Evolutionary conservation across 2,113 vertebrate species (phyloP), one percentile per base, ranked within the genome.

Genomic region (Patagioenas fasciata): DNA sequence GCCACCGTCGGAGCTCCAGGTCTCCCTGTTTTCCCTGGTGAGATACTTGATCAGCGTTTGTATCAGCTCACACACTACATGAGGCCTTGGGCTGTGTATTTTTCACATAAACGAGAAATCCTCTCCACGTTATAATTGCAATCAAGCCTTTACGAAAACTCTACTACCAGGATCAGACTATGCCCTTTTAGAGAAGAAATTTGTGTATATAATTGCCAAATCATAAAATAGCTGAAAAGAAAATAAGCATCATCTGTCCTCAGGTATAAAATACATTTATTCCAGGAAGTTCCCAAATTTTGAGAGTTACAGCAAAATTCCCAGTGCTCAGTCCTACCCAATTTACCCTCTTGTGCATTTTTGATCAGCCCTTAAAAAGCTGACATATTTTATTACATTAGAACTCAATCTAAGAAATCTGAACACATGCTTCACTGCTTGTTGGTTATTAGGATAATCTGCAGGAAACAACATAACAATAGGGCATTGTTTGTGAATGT

Each of bases 381-480:
- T 81, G 69, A 26, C 31, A 53, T 10, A 7, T 51, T 72, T 93
- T 77, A 50, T 58, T 67, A 62, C n/a, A 11, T 54, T 48, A 80
- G 67, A 91, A 93, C 58, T 71, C 80, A 48, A 12, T 38, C 67
- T 90, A 70, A 74, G 67, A 95, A 96, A 93, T 47, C 62, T 44
- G 75, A 96, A 85, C 71, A 64, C 29, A 2, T 44, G 82, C 83
- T 81, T 93, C 80, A 56, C 58, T 61, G 67, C 87, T 77, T 0
- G 1, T 62, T 51, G 54, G 67, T 71, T 89, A 85, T 96, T 80
- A 88, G 53, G 44, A 66, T 80, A 88, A 91, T 77, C 82, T 82
- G 42, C 75, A 67, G 85, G 93, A 96, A 96, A 67, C 42, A 88
- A 65, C 80, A 85, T 10, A 78, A 96, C 96, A 95, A 93, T 66